These are phyloP conservation scores for Megalurothrips usitatus DNA, from an alignment of 2,888 invertebrate species.

Conservation along the genomic window DNA sequence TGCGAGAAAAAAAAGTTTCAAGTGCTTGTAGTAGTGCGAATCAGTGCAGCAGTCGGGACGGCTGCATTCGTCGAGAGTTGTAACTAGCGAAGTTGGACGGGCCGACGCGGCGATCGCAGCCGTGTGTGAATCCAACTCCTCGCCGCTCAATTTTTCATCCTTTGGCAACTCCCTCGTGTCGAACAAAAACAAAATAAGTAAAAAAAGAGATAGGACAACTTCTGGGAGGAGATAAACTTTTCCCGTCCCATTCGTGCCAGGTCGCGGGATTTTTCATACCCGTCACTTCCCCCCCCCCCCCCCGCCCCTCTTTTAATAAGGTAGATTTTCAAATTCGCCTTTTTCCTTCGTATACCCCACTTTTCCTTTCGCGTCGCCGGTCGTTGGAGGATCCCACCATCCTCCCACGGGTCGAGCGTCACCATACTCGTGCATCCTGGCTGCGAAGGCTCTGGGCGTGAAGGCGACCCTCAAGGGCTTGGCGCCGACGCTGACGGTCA, in stretches of 20 bases:
- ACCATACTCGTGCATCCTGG: background rate
- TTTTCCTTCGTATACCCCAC: too few species aligned
- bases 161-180: background rate
- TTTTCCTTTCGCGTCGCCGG: background rate
- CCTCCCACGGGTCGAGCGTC: background rate
- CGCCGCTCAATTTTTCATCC: background rate
- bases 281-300: too few species aligned
- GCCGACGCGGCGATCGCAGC: background rate
- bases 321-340: too few species aligned
- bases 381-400: background rate
- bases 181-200: too few species aligned
- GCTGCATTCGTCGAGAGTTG: background rate
- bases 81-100: background rate
- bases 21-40: background rate
- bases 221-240: background rate
- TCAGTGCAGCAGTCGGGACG: background rate
- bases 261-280: background rate
- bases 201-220: background rate
- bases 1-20: background rate
- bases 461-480: constrained; percentile 14
- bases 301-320: too few species aligned
- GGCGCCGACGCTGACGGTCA: background rate
- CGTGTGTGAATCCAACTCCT: background rate
- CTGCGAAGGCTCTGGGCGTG: background rate
- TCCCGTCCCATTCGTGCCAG: background rate